phyloP scores from a whole-genome alignment of 2,797 vertebrate genomes.

The Pterois miles region DNA sequence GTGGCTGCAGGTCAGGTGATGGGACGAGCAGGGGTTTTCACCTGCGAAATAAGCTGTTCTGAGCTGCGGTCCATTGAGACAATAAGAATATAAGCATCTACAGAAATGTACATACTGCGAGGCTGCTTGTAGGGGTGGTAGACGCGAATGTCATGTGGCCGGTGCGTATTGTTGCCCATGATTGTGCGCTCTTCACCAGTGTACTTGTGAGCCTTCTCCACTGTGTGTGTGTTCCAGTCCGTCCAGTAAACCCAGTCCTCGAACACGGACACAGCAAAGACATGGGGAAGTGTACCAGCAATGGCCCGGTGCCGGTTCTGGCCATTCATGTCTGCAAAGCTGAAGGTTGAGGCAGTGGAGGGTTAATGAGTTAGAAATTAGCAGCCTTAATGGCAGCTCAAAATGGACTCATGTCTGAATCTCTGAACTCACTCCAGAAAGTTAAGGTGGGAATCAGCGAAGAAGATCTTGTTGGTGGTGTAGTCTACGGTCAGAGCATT shows the following conservation, averaged over 20 bases:
- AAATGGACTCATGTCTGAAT: neutral
- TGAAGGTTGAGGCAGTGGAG: slow-evolving; percentile 10
- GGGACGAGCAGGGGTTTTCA: slow-evolving; percentile 77
- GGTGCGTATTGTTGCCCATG: slow-evolving; percentile 84
- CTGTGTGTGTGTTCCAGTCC: slow-evolving; percentile 80
- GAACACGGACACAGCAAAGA: slow-evolving; percentile 77
- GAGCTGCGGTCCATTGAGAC: neutral
- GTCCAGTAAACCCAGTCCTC: slow-evolving; percentile 83
- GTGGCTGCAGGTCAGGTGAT: slow-evolving; percentile 77
- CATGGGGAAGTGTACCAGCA: slow-evolving; percentile 76
- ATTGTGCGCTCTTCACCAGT: slow-evolving; percentile 70
- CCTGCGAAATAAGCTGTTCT: slow-evolving; percentile 44
- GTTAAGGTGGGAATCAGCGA: slow-evolving; percentile 81
- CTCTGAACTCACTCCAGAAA: slow-evolving; percentile 76
- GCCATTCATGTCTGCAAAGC: slow-evolving; percentile 82
- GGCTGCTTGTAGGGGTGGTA: slow-evolving; percentile 81
- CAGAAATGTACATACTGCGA: slow-evolving; percentile 55
- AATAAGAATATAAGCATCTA: neutral
- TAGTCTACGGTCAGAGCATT: slow-evolving; percentile 81
- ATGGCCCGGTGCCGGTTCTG: slow-evolving; percentile 78
- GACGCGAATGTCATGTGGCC: slow-evolving; percentile 76
- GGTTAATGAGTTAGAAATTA: no score
- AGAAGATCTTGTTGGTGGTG: slow-evolving; percentile 82
- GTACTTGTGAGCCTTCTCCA: slow-evolving; percentile 82
- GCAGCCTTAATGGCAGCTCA: neutral